phyloP scores from a whole-genome alignment of 2,113 vertebrate genomes.

The Entelurus aequoreus region DNA sequence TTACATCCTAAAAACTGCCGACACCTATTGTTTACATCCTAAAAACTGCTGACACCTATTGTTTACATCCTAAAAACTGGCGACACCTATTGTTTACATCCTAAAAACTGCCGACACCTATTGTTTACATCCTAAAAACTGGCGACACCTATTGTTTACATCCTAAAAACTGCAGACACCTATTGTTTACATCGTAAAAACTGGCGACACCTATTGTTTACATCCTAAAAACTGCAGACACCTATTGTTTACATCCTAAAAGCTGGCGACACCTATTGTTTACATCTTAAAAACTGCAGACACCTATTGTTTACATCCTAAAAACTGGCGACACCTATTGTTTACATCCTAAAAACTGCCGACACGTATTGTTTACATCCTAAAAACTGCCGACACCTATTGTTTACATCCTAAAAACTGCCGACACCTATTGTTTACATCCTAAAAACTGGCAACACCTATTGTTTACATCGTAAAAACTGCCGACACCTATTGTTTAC shows the following conservation, averaged over 20 bases:
- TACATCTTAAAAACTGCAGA: not conserved
- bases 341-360: too few relatives aligned
- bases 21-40: not conserved
- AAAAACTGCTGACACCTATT: not conserved
- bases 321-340: not conserved
- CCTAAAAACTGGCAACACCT: not conserved
- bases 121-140: too few relatives aligned
- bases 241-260: too few relatives aligned
- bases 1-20: too few relatives aligned
- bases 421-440: not conserved
- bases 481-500: not conserved
- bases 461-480: too few relatives aligned
- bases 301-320: too few relatives aligned
- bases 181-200: too few relatives aligned
- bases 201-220: not conserved
- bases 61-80: too few relatives aligned
- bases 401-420: too few relatives aligned
- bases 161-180: not conserved
- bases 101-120: not conserved
- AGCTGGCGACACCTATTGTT: not conserved
- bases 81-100: not conserved
- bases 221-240: not conserved
- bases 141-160: not conserved
- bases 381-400: not conserved
- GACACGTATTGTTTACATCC: not conserved